Conservation (phyloP, 2,113 vertebrate species). For the Charina bottae region DNA sequence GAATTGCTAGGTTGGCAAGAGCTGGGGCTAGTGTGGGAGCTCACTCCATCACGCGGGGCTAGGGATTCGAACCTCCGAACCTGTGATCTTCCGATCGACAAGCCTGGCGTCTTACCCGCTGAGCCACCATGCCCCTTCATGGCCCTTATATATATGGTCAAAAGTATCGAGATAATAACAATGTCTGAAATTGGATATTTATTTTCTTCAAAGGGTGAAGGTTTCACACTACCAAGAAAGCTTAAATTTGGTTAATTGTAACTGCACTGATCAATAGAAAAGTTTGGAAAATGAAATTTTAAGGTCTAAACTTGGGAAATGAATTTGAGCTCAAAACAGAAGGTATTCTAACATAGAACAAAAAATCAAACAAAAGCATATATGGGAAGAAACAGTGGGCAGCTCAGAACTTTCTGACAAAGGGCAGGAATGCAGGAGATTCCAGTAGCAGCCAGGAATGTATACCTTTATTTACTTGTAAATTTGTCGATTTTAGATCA, state of each 20-base stretch:
- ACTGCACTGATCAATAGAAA: background rate
- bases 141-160: background rate
- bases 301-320: background rate
- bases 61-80: too few species aligned
- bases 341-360: background rate
- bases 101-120: too few species aligned
- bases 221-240: background rate
- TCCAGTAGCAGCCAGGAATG: slow-evolving; percentile 4
- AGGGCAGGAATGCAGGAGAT: background rate
- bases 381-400: background rate
- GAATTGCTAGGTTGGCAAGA: too few species aligned
- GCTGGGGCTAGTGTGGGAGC: too few species aligned
- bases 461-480: background rate
- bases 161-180: background rate
- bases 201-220: background rate
- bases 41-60: too few species aligned
- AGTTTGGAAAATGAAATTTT: background rate
- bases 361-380: background rate
- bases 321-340: background rate
- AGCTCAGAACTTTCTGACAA: background rate
- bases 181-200: background rate
- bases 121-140: too few species aligned
- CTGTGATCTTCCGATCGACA: too few species aligned
- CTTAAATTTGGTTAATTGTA: background rate
- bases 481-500: background rate